phyloP scores from a whole-genome alignment of 2,888 invertebrate species.

The Zelleria hepariella region DNA sequence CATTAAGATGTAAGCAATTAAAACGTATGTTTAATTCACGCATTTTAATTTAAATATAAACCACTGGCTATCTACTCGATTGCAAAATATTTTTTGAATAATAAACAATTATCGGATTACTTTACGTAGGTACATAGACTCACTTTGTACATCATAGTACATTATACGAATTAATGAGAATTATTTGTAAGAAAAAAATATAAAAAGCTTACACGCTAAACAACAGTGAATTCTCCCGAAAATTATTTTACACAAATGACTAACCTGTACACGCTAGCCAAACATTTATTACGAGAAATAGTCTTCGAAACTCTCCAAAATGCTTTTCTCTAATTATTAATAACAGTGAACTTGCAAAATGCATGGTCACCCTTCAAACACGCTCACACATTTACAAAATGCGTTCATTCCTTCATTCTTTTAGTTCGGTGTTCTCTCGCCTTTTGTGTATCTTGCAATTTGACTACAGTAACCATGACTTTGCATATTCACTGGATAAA shows the following conservation, averaged over 20 bases:
- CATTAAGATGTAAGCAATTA: background rate
- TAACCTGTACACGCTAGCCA: conserved; percentile 13
- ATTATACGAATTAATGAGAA: background rate
- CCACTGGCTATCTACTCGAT: background rate
- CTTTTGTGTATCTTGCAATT: background rate
- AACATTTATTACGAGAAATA: conserved; percentile 13
- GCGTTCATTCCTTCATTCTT: background rate
- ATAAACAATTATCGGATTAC: background rate
- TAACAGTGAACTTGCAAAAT: background rate
- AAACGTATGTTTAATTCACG: too few relatives aligned
- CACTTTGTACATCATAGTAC: background rate
- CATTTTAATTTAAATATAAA: background rate
- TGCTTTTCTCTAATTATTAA: conserved; percentile 14
- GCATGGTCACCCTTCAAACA: background rate
- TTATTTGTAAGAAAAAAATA: background rate
- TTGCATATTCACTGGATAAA: background rate
- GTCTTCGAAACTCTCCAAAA: conserved; percentile 29
- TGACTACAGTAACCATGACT: background rate
- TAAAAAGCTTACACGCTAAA: background rate
- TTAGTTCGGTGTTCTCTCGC: background rate
- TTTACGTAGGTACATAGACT: background rate
- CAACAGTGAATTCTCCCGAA: background rate
- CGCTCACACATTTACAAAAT: background rate
- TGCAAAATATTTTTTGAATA: conserved; percentile 1
- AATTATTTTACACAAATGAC: background rate